Evolutionary conservation across 2,888 invertebrate genomes (phyloP).

Genomic region (Elysia crispata): DNA sequence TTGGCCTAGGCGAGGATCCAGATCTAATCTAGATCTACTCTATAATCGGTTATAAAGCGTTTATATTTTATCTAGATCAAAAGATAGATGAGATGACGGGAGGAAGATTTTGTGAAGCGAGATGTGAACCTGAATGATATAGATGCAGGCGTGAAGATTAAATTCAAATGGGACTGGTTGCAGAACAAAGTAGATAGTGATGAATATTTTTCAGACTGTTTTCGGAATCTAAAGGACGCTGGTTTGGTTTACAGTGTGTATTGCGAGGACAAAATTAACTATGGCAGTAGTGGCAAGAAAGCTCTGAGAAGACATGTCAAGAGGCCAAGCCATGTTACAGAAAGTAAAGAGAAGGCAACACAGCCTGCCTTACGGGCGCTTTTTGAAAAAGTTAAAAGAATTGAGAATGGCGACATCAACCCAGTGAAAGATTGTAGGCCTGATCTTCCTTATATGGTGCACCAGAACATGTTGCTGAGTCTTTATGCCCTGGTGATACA

Average conservation of each 20-base stretch:
- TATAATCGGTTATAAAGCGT: too few species aligned
- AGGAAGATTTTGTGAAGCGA: too few species aligned
- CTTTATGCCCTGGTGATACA: too few species aligned
- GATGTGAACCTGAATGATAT: neutral
- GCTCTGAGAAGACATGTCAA: neutral
- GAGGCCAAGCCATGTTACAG: neutral
- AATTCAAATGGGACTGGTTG: conserved; percentile 1
- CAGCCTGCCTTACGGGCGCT: neutral
- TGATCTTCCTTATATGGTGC: neutral
- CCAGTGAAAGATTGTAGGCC: neutral
- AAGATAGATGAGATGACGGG: too few species aligned
- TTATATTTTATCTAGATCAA: too few species aligned
- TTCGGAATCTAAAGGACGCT: neutral
- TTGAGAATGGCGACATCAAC: neutral
- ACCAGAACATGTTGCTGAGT: neutral
- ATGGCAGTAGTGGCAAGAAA: neutral
- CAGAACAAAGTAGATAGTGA: neutral
- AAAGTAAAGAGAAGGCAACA: neutral
- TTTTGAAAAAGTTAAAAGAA: neutral
- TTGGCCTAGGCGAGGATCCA: too few species aligned
- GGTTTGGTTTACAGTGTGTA: neutral
- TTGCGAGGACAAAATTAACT: neutral
- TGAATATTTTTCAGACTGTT: neutral
- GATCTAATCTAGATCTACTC: too few species aligned
- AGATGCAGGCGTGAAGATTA: neutral